Evolutionary conservation across 2,113 vertebrate species (phyloP).

Genomic region (cattle (Bos taurus)): ARS-UCD2.0 NC_037333.1:56238001-56238500

Average conservation of each 20-base stretch:
- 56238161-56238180: conserved; percentile 37
- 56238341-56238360: neutral
- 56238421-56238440: neutral
- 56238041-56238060: neutral
- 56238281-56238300: neutral
- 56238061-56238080: neutral
- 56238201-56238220: neutral
- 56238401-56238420: neutral
- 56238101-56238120: neutral
- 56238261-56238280: neutral
- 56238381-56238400: neutral
- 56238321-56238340: neutral
- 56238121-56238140: neutral
- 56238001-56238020: neutral
- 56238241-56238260: conserved; percentile 22
- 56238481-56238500: neutral
- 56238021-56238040: neutral
- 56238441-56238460: neutral
- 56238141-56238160: conserved; percentile 19
- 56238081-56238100: neutral
- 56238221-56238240: conserved; percentile 1
- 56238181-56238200: conserved; percentile 14
- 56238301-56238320: neutral
- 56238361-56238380: neutral
- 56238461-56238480: neutral